Evolutionary conservation across 2,113 vertebrate genomes (phyloP), one percentile per base, ranked within the genome.

Genomic region (Lycaon pictus): DNA sequence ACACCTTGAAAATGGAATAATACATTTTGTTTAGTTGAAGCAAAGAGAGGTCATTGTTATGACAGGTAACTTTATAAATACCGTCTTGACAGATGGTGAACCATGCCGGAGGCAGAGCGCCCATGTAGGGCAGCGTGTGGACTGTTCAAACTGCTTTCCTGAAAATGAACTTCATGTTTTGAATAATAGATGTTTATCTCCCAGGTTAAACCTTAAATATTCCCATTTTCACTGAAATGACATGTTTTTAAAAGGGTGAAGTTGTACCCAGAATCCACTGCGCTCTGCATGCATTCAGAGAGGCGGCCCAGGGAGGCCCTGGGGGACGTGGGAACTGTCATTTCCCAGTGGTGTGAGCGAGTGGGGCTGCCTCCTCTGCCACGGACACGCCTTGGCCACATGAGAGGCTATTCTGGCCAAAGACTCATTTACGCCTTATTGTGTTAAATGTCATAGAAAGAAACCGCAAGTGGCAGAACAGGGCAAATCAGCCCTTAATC

Each of bases 111-210:
- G 97, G 91, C 97, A 74, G 94, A 79, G 96, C 94, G 35, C 16
- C 3, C 37, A 20, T 55, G 95, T 88, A 88, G 92, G 7, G 22
- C 29, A 93, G 29, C 11, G 1, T 0, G 17, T 29, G 84, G 95
- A 92, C 58, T 80, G 94, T 97, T 98, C 96, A 96, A 98, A 29
- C 94, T 3, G 2, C 0, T 0, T 97, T 97, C 89, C 96, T 97
- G 96, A 97, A 97, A 98, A 97, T 97, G 97, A 98, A 95, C 89
- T 81, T 62, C 0, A 0, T 53, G 76, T 32, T 94, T 98, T 98
- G 98, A 98, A 98, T 98, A 98, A 98, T 98, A 96, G 93, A 98
- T 90, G 82, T 97, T 98, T 98, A 98, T 81, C 93, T 98, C 37
- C 32, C 53, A 74, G 84, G 94, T 74, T 65, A 81, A 56, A 62